Percentiles rank a stretch among this genome's conserved stretches.
These are phyloP conservation scores for Tolmerus cingulatus DNA, from an alignment of 2,888 invertebrate genomes.

Conservation along the genomic window DNA sequence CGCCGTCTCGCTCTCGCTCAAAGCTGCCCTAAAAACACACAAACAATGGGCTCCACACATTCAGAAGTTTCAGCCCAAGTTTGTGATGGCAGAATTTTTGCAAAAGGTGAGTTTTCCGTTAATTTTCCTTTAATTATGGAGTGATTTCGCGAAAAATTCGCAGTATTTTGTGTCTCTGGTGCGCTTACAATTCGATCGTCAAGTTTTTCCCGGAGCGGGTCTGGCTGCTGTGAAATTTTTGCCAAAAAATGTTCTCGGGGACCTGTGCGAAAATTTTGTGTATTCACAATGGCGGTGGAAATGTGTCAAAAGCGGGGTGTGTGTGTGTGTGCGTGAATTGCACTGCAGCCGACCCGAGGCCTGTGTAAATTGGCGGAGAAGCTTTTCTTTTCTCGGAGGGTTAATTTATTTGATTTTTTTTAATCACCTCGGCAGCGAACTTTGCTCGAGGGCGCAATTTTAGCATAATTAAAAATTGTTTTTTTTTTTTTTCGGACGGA, in stretches of 20 bases:
- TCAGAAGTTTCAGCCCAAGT: conserved; percentile 45
- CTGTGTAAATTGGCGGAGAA: background rate
- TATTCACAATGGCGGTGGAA: conserved; percentile 46
- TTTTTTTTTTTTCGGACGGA: background rate
- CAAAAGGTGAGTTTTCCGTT: conserved; percentile 72
- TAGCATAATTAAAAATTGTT: background rate
- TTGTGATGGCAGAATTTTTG: conserved; percentile 80
- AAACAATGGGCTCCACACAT: conserved; percentile 10
- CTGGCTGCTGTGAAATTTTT: background rate
- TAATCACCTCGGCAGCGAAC: background rate
- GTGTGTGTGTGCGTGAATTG: conserved; percentile 40
- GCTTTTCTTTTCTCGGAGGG: background rate
- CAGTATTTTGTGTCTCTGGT: background rate
- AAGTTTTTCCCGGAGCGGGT: background rate
- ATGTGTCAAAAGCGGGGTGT: conserved; percentile 32
- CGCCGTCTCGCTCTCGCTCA: conserved; percentile 27
- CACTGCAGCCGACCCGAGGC: conserved; percentile 7
- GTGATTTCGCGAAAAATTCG: background rate
- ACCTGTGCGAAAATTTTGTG: conserved; percentile 33
- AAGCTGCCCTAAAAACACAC: conserved; percentile 40
- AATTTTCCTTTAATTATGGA: background rate
- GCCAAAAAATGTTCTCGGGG: background rate
- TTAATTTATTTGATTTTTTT: background rate
- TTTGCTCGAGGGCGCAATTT: background rate
- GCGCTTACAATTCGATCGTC: background rate